Evolutionary conservation across 2,888 invertebrate genomes (phyloP), one percentile per base, ranked within the genome.

Genomic region (Drosophila formosana): DNA sequence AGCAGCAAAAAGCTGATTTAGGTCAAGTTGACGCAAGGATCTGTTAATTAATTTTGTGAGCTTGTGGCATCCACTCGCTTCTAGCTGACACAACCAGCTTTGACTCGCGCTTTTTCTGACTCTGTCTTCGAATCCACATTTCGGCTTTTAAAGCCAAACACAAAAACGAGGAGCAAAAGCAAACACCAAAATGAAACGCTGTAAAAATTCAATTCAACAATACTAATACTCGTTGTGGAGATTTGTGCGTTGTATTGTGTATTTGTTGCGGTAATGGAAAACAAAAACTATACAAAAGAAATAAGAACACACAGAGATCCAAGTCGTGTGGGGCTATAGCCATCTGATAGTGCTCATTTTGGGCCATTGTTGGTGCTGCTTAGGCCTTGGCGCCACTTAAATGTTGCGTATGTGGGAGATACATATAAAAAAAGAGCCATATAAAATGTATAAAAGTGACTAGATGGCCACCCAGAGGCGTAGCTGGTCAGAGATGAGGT

Each of bases 361-460:
- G 56, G 47, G 52, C 46, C 28, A 30, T 61, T 78, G 49, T 68
- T 70, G 65, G 52, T 67, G 72, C 63, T 66, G 67, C 23, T 47
- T 70, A 71, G 74, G 72, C 67, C 53, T 52, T 85, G 83, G 83
- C 83, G 83, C 88, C 88, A 85, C 80, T 77, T 72, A 79, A 82
- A 82, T 82, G 85, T 84, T 78, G 82, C 82, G 75, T 84, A 87
- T 86, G 68, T 65, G 76, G 53, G 34, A 53, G 60, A 78, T 74
- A 73, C 66, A 67, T 58, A 66, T 53, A 72, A 66, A 72, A 73
- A 72, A 66, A 66, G 57, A 72, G 46, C 78, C 80, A 78, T 75
- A 82, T 86, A 78, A 86, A 80, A 80, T 66, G 66, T 72, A 78
- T 70, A 75, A 65, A 60, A 77, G 57, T 65, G 52, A 50, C 43